Evolutionary conservation across 2,888 invertebrate genomes (phyloP).

Genomic region (Periphyllus acericola): DNA sequence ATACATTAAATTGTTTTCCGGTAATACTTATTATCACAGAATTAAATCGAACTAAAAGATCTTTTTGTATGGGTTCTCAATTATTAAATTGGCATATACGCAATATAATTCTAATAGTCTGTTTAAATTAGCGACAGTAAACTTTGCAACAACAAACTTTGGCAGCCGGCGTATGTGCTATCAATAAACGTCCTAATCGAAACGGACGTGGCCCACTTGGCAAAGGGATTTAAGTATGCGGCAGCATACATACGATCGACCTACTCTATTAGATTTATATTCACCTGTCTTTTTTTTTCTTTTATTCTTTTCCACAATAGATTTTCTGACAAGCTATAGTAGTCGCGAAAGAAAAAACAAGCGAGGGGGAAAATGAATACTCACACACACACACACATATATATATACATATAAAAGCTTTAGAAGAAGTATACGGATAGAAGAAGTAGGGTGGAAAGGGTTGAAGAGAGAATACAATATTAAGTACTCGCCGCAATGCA

Average conservation of each 20-base stretch:
- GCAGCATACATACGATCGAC: conserved; percentile 16
- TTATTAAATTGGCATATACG: conserved; percentile 9
- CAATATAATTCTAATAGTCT: conserved; percentile 13
- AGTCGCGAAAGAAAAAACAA: not conserved
- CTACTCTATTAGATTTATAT: conserved; percentile 37
- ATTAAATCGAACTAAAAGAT: not conserved
- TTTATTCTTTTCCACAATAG: conserved; percentile 41
- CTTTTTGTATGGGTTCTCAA: not conserved
- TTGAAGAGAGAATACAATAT: conserved; percentile 27
- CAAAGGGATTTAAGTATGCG: conserved; percentile 53
- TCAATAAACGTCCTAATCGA: conserved; percentile 60
- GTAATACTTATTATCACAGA: not conserved
- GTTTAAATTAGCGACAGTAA: conserved; percentile 34
- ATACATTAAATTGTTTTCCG: not conserved
- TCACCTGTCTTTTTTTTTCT: conserved; percentile 40
- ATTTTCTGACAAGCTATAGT: conserved; percentile 35
- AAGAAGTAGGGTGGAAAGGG: conserved; percentile 5
- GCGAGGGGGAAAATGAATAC: not conserved
- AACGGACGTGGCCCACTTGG: conserved; percentile 58
- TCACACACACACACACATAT: not conserved
- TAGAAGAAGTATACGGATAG: not conserved
- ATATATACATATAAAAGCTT: conserved; percentile 6
- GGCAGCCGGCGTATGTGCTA: conserved; percentile 45
- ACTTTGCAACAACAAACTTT: conserved; percentile 44
- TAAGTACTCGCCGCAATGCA: conserved; percentile 60